Evolutionary conservation across 2,113 vertebrate genomes (phyloP).

Genomic region (Gorsachius goisagi): DNA sequence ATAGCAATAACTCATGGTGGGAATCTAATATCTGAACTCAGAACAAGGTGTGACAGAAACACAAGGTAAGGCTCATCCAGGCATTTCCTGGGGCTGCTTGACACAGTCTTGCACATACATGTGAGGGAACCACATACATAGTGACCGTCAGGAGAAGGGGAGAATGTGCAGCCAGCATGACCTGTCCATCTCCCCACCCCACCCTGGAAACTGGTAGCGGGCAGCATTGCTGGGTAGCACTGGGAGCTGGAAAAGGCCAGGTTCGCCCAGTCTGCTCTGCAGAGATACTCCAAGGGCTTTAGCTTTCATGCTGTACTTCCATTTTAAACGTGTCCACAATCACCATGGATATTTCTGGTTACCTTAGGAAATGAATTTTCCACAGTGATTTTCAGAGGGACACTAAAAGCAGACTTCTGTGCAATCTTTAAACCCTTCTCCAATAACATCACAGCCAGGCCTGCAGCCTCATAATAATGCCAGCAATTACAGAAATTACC

Average conservation of each 20-base stretch:
- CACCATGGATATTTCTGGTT: background rate
- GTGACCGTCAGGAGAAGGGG: background rate
- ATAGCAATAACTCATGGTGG: background rate
- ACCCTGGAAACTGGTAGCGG: background rate
- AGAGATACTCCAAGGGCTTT: background rate
- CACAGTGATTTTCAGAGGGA: slow-evolving; percentile 4
- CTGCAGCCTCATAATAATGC: background rate
- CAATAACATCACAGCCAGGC: background rate
- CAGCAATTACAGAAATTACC: slow-evolving; percentile 17
- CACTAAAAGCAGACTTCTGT: background rate
- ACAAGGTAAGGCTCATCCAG: background rate
- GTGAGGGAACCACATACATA: background rate
- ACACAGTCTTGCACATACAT: background rate
- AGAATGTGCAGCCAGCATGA: background rate
- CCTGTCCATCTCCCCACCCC: background rate
- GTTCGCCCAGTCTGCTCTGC: background rate
- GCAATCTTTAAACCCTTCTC: background rate
- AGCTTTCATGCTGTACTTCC: background rate
- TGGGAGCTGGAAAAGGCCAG: background rate
- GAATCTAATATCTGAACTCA: background rate
- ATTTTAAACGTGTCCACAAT: background rate
- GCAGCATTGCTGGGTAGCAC: background rate
- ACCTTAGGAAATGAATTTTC: slow-evolving; percentile 8
- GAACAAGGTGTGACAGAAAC: background rate
- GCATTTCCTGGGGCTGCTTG: background rate